phyloP scores from a whole-genome alignment of 2,113 vertebrate species.

The Corythornis cristatus region DNA sequence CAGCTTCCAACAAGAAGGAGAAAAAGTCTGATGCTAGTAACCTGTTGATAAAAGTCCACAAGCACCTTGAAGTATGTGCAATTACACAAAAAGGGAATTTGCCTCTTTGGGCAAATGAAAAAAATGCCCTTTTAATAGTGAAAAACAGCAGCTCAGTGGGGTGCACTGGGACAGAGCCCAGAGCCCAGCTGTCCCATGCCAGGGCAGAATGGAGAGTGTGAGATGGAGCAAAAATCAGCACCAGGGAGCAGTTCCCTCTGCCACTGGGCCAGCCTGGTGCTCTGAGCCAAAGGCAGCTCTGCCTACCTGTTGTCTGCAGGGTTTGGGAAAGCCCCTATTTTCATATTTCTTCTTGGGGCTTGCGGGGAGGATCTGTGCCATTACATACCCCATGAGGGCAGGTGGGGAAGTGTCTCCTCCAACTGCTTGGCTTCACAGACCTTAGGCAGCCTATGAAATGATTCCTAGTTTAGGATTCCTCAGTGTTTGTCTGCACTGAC shows the following conservation, averaged over 20 bases:
- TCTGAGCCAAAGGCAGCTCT: neutral
- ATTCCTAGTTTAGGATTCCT: neutral
- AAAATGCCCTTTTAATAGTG: neutral
- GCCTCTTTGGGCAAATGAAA: neutral
- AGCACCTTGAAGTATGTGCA: neutral
- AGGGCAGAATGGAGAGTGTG: rapidly evolving
- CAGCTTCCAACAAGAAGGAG: neutral
- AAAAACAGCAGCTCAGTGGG: too few relatives aligned
- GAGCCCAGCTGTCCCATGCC: rapidly evolving
- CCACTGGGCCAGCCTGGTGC: rapidly evolving
- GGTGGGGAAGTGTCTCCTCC: neutral
- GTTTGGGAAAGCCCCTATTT: neutral
- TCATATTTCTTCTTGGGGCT: neutral
- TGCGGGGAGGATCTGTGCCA: rapidly evolving
- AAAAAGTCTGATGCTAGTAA: neutral
- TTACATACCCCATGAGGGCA: rapidly evolving
- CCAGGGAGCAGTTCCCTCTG: rapidly evolving
- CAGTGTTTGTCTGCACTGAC: neutral
- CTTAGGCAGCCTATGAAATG: rapidly evolving
- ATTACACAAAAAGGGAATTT: neutral
- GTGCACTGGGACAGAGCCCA: neutral
- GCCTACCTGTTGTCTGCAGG: rapidly evolving
- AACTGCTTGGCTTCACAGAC: neutral
- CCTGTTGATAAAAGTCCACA: neutral
- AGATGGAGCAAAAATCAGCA: neutral